These are phyloP conservation scores for Melierax canorus DNA, from an alignment of 2,113 vertebrate genomes.

Conservation along the genomic window DNA sequence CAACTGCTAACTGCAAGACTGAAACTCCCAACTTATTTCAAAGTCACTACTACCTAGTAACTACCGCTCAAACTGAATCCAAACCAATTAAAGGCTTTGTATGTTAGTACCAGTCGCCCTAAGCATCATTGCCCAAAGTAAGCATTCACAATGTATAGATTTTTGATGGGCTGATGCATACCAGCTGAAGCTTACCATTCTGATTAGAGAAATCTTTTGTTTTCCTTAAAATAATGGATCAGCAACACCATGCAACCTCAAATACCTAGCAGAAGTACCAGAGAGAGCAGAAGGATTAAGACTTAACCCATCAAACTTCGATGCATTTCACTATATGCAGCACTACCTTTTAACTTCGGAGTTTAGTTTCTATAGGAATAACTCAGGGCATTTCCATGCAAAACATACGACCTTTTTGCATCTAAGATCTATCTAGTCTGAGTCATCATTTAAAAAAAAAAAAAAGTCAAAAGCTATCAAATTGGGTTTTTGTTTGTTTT, in stretches of 20 bases:
- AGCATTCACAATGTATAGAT: fast-evolving
- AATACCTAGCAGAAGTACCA: background rate
- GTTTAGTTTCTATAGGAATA: background rate
- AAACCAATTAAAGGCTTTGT: background rate
- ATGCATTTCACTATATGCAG: background rate
- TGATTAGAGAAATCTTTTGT: background rate
- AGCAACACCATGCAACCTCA: background rate
- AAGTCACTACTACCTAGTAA: background rate
- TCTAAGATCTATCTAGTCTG: background rate
- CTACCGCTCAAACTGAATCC: background rate
- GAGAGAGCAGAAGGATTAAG: background rate
- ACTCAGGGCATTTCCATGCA: background rate
- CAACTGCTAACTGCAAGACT: background rate
- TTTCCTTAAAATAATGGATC: background rate
- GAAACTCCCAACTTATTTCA: background rate
- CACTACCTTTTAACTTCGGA: background rate
- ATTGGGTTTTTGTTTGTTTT: background rate
- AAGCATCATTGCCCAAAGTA: background rate
- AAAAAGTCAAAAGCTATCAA: background rate
- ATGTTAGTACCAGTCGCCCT: background rate
- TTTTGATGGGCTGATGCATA: background rate
- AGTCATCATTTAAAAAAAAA: background rate
- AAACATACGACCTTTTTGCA: background rate
- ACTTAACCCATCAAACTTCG: background rate
- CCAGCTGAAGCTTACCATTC: background rate